Conservation (phyloP, 2,113 vertebrate species). For the Notothenia coriiceps region DNA sequence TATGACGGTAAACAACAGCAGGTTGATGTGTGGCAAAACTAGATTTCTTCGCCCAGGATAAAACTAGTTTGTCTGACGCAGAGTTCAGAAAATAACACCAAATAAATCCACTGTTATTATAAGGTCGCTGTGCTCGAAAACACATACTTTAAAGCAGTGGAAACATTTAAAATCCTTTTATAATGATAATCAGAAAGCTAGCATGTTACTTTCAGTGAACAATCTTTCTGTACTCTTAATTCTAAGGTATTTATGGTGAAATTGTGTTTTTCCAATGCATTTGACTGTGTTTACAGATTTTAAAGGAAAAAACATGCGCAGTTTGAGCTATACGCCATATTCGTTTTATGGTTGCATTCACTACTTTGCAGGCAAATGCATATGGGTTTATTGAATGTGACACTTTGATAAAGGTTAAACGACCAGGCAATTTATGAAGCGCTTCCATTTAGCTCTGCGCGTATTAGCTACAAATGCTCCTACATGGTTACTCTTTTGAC, state of each 20-base stretch:
- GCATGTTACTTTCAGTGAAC: background rate
- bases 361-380: constrained; percentile 2
- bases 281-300: no score
- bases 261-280: background rate
- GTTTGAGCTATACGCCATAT: background rate
- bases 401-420: background rate
- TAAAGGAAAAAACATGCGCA: no score
- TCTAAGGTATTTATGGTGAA: background rate
- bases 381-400: background rate
- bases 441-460: background rate
- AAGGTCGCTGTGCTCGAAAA: constrained; percentile 28
- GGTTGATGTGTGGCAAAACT: constrained; percentile 42
- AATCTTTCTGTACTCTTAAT: background rate
- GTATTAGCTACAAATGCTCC: background rate
- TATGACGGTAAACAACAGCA: constrained; percentile 60
- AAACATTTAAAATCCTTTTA: constrained; percentile 24
- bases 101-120: constrained; percentile 64
- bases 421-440: background rate
- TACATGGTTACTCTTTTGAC: background rate
- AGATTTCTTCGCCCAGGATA: constrained; percentile 39
- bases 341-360: background rate
- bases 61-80: constrained; percentile 39
- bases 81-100: constrained; percentile 23
- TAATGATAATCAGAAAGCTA: background rate
- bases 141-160: constrained; percentile 40